Conservation (phyloP, 1,140 invertebrate genomes). For the Pogonus chalceus region DNA sequence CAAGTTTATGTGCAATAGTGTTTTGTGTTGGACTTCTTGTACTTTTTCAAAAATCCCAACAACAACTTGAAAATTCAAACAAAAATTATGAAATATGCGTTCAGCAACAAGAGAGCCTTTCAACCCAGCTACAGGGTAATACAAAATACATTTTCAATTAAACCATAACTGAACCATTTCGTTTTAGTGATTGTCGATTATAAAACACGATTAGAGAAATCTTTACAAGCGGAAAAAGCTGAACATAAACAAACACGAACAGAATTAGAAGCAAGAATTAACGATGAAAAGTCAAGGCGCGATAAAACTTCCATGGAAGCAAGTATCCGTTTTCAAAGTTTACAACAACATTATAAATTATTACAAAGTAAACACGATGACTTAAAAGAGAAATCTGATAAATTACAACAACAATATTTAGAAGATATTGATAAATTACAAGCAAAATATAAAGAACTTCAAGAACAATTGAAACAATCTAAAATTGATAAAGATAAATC, state of each 20-base stretch:
- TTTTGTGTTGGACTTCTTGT: slow-evolving; percentile 38
- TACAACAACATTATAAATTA: slow-evolving; percentile 38
- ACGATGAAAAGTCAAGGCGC: slow-evolving; percentile 33
- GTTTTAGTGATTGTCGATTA: slow-evolving; percentile 33
- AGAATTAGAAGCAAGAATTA: slow-evolving; percentile 33
- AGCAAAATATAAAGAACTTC: slow-evolving; percentile 27
- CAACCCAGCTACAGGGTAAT: slow-evolving; percentile 40
- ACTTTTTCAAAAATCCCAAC: slow-evolving; percentile 40
- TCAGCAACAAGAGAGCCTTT: slow-evolving; percentile 40
- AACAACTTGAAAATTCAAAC: slow-evolving; percentile 38
- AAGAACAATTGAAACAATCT: slow-evolving; percentile 23
- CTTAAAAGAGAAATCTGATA: slow-evolving; percentile 27
- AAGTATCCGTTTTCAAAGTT: slow-evolving; percentile 33
- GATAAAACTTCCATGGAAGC: slow-evolving; percentile 35
- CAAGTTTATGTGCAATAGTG: slow-evolving; percentile 36
- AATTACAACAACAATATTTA: slow-evolving; percentile 28
- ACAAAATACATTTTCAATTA: slow-evolving; percentile 8
- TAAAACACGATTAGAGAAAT: slow-evolving; percentile 39
- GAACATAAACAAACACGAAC: slow-evolving; percentile 35
- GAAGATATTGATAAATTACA: slow-evolving; percentile 30
- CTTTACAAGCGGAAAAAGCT: slow-evolving; percentile 35
- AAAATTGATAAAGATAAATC: slow-evolving; percentile 17
- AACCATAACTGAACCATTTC: slow-evolving; percentile 1
- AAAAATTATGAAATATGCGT: slow-evolving; percentile 35
- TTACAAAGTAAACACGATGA: slow-evolving; percentile 34